A percentile compares a stretch with the other conserved stretches of the same genome.
phyloP scores from a whole-genome alignment of 2,113 vertebrate genomes.

The Pluvialis apricaria region DNA sequence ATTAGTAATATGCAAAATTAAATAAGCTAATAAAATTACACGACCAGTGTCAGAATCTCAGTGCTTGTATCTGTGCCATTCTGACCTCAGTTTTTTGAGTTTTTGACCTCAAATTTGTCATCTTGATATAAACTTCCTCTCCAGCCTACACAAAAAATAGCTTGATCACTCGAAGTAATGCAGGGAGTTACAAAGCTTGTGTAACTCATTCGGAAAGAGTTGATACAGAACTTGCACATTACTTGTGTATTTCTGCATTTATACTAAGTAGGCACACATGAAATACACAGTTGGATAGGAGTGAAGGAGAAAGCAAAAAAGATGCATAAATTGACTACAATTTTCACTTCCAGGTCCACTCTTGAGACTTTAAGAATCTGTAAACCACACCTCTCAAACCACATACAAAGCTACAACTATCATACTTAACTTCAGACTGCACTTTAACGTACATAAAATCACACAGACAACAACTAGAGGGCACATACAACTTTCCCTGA shows the following conservation, averaged over 20 bases:
- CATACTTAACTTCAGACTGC: not conserved
- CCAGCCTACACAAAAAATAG: not conserved
- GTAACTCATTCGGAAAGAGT: not conserved
- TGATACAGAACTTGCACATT: not conserved
- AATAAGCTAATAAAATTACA: not conserved
- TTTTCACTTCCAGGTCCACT: not conserved
- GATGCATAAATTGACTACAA: not conserved
- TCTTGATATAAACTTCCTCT: not conserved
- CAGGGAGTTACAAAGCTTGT: not conserved
- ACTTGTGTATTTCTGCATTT: not conserved
- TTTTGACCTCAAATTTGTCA: not conserved
- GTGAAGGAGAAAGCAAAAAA: not conserved
- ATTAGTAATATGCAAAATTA: not conserved
- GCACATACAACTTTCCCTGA: not conserved
- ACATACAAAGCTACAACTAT: not conserved
- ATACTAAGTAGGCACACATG: rapidly evolving
- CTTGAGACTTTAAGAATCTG: not conserved
- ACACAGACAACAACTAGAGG: not conserved
- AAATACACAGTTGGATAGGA: not conserved
- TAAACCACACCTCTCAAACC: not conserved
- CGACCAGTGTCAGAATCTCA: not conserved
- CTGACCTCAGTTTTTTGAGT: not conserved
- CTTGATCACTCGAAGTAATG: not conserved
- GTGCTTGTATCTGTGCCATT: not conserved
- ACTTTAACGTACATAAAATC: not conserved